phyloP scores from a whole-genome alignment of 1,140 invertebrate genomes.

The Macrobrachium rosenbergii region DNA sequence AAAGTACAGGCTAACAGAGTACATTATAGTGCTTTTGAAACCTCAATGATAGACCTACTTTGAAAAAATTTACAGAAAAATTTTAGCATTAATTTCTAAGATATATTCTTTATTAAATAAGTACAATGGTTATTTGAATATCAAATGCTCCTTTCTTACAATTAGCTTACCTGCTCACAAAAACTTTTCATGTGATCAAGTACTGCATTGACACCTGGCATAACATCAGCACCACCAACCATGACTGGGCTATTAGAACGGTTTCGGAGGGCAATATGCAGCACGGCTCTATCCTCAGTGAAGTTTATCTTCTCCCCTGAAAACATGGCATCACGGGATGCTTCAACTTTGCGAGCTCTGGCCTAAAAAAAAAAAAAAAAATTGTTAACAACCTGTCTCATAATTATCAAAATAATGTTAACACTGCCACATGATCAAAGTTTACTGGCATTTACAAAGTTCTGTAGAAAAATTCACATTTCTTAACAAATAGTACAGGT shows the following conservation, averaged over 20 bases:
- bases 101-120: no score
- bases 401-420: not conserved
- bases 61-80: not conserved
- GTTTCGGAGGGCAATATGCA: slow-evolving; percentile 96
- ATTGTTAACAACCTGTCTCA: not conserved
- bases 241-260: slow-evolving; percentile 82
- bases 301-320: slow-evolving; percentile 96
- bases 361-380: slow-evolving; percentile 75
- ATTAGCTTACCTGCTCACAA: slow-evolving; percentile 77
- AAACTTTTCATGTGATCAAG: slow-evolving; percentile 97
- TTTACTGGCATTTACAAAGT: not conserved
- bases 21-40: no score
- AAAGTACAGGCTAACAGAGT: no score
- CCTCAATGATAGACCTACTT: no score
- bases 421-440: not conserved
- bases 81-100: no score
- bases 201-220: slow-evolving; percentile 92
- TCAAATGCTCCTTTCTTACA: no score
- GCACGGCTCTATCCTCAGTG: slow-evolving; percentile 95
- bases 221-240: slow-evolving; percentile 93
- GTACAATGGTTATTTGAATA: no score
- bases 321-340: slow-evolving; percentile 94
- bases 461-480: no score
- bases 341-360: slow-evolving; percentile 84
- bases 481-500: no score